phyloP scores from a whole-genome alignment of 2,797 vertebrate species.

The Ciconia nigra region DNA sequence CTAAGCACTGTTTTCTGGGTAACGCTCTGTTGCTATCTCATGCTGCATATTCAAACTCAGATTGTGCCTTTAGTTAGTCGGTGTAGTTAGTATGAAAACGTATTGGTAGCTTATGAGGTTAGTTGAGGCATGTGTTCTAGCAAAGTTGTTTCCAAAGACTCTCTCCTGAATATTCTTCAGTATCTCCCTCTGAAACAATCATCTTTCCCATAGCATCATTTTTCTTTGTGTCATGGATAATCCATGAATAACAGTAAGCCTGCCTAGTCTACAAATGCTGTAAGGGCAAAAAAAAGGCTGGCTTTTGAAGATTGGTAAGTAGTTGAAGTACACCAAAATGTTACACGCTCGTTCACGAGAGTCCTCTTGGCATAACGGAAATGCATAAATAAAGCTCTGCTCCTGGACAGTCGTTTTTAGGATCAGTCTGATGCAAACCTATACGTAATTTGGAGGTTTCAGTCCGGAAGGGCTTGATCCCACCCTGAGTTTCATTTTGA shows the following conservation, averaged over 20 bases:
- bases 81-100: not conserved
- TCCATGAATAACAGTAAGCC: not conserved
- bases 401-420: not conserved
- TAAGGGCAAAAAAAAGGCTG: not conserved
- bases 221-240: not conserved
- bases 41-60: not conserved
- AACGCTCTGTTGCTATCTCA: not conserved
- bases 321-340: not conserved
- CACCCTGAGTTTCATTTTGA: not conserved
- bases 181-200: not conserved
- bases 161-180: not conserved
- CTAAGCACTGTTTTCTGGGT: not conserved
- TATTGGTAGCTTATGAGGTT: not conserved
- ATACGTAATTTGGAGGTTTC: not conserved
- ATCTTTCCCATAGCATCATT: not conserved
- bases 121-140: not conserved
- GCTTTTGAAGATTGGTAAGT: not conserved
- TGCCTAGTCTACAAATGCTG: not conserved
- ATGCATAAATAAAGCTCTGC: not conserved
- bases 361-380: not conserved
- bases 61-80: not conserved
- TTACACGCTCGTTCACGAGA: not conserved
- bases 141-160: not conserved
- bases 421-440: not conserved
- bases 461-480: not conserved